Evolutionary conservation across 2,888 invertebrate species (phyloP), one percentile per base, ranked within the genome.

Genomic region (Pristionchus japonicus): DNA sequence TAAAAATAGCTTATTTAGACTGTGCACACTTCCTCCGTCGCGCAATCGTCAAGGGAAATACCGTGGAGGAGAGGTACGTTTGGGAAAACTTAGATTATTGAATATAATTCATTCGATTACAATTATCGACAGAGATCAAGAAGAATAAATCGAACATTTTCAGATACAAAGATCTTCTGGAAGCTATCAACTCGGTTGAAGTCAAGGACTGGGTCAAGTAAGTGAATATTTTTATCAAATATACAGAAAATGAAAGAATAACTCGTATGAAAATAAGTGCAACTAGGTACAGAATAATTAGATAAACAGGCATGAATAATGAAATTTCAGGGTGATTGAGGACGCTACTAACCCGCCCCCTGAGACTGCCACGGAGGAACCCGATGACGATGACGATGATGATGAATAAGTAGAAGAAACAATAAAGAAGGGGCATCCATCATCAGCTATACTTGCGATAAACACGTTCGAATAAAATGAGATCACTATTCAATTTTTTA

Each of bases 41-140:
- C 52, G 82, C 34, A 7, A 23, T 52, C 20, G 82, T 57, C 9
- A 83, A 83, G 34, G 82, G 82, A 34, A 83, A 83, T 52, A 83
- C 49, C 37, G 34, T 52, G 7, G 82, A 49, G 3, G 82, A 83
- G 37, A 83, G 82, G 82, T 52, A 34, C 3, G 47, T 11, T 34
- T 47, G 70, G 11, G n/a, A n/a, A n/a, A n/a, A n/a, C n/a, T n/a
- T n/a, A 70, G 6, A 64, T 57, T 43, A 43, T 43, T 40, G 40
- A 77, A 49, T 27, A 23, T 31, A n/a, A 17, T 13, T 27, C 27
- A 3, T 49, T 37, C 2, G 2, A 37, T 3, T 31, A 15, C 4
- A 31, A 74, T 20, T 1, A 17, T 20, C 31, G 40, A 43, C n/a
- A n/a, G 4, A n/a, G 3, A 77, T 77, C 17, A 43, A 77, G 11